Conservation (phyloP, 2,797 vertebrate species). For the Syngnathus acus region DNA sequence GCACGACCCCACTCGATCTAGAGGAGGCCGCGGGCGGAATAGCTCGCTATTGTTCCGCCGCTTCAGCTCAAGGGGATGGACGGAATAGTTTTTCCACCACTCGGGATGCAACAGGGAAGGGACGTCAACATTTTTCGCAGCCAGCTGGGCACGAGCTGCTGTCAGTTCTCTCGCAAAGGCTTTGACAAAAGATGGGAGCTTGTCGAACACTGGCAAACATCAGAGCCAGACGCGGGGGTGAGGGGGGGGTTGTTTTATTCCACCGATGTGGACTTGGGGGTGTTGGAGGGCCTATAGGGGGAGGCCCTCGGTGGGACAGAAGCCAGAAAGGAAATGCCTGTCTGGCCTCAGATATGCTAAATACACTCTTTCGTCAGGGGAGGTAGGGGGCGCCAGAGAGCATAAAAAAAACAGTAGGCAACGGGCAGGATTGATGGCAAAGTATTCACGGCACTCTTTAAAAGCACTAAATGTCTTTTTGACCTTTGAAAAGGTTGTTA, state of each 20-base stretch:
- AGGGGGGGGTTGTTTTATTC: background rate
- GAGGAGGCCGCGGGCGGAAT: conserved; percentile 53
- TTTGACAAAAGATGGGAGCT: conserved; percentile 48
- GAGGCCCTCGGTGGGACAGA: conserved; percentile 37
- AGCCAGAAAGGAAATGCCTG: conserved; percentile 54
- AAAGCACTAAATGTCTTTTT: background rate
- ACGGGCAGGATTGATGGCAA: conserved; percentile 11
- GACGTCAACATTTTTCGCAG: conserved; percentile 13
- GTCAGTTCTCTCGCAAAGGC: conserved; percentile 43
- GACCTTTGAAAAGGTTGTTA: conserved; percentile 4
- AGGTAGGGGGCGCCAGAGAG: conserved; percentile 16
- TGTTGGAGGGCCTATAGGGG: conserved; percentile 17
- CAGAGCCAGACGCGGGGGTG: conserved; percentile 42
- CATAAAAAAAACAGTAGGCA: conserved; percentile 16
- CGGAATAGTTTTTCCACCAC: conserved; percentile 7
- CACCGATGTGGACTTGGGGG: background rate
- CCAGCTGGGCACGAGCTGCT: conserved; percentile 15
- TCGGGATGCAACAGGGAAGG: conserved; percentile 16
- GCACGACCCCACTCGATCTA: conserved; percentile 64
- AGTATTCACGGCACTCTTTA: background rate
- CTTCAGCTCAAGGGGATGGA: conserved; percentile 10
- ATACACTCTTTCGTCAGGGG: conserved; percentile 36
- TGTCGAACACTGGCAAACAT: conserved; percentile 63
- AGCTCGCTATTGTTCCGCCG: conserved; percentile 55
- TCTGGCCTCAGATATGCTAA: conserved; percentile 69